phyloP scores from a whole-genome alignment of 92 coral and sea anemone genomes.

The Epizoanthus rinbou region DNA sequence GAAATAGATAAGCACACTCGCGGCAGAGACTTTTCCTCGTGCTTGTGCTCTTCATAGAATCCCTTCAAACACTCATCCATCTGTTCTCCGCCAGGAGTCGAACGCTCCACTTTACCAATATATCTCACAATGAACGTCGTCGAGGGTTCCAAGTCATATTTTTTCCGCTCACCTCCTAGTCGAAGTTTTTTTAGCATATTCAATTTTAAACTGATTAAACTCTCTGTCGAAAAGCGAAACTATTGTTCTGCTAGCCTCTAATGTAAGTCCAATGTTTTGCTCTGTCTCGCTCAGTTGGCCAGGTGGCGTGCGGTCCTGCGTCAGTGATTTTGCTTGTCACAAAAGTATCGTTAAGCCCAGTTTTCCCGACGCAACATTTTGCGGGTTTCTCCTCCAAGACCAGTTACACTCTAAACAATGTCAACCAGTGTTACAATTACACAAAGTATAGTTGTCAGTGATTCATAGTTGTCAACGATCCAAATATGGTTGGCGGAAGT shows the following conservation, averaged over 20 bases:
- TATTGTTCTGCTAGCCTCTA: not conserved
- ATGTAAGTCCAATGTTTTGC: not conserved
- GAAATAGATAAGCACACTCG: slow-evolving; percentile 76
- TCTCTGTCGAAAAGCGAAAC: not conserved
- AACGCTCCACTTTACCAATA: slow-evolving; percentile 70
- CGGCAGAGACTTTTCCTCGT: slow-evolving; percentile 50
- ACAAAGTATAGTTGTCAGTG: not conserved
- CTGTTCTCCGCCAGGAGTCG: slow-evolving; percentile 74
- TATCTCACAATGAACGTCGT: slow-evolving; percentile 80
- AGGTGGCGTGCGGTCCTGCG: not conserved
- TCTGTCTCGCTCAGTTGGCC: not conserved
- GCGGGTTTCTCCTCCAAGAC: slow-evolving; percentile 11
- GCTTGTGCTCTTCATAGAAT: slow-evolving; percentile 59
- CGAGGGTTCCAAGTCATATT: slow-evolving; percentile 68
- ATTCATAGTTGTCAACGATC: not conserved
- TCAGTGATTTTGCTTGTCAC: not conserved
- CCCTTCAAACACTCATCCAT: slow-evolving; percentile 65
- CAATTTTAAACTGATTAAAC: not conserved
- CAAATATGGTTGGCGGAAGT: slow-evolving; percentile 36
- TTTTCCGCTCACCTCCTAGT: slow-evolving; percentile 59
- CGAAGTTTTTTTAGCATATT: slow-evolving; percentile 55
- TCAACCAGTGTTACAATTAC: not conserved
- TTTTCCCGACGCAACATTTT: not conserved
- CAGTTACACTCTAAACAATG: slow-evolving; percentile 14
- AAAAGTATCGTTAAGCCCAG: not conserved